Evolutionary conservation across 2,888 invertebrate genomes (phyloP).

Genomic region (Cheiracanthium punctorium): DNA sequence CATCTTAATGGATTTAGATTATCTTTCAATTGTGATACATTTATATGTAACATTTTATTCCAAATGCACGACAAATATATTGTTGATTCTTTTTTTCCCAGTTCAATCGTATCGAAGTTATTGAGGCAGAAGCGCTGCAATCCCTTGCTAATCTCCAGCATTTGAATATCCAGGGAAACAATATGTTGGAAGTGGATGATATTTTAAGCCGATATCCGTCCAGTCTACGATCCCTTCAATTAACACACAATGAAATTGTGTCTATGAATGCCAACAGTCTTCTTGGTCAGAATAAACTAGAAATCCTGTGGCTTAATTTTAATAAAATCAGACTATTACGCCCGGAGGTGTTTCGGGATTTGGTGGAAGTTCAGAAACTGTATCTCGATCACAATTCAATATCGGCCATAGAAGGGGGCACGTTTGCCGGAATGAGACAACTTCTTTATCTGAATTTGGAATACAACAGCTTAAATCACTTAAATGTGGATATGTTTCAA

Average conservation of each 20-base stretch:
- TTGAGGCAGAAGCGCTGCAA: conserved; percentile 77
- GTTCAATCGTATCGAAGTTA: conserved; percentile 87
- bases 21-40: no score
- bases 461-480: conserved; percentile 73
- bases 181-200: conserved; percentile 85
- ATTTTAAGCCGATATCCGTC: conserved; percentile 80
- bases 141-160: conserved; percentile 82
- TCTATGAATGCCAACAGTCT: conserved; percentile 86
- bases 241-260: conserved; percentile 86
- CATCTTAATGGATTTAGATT: no score
- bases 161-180: conserved; percentile 90
- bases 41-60: no score
- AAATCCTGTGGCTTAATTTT: conserved; percentile 91
- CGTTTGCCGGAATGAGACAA: conserved; percentile 84
- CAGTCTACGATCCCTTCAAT: conserved; percentile 78
- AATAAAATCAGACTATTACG: conserved; percentile 86
- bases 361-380: conserved; percentile 85
- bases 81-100: conserved; percentile 77
- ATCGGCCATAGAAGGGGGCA: conserved; percentile 86
- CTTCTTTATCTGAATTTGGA: conserved; percentile 76
- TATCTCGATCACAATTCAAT: conserved; percentile 88
- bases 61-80: no score
- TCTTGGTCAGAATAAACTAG: conserved; percentile 85
- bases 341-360: conserved; percentile 85
- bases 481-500: conserved; percentile 72